Conservation (phyloP, 64 coral and sea anemone genomes). For the Trachythela sp. region DNA sequence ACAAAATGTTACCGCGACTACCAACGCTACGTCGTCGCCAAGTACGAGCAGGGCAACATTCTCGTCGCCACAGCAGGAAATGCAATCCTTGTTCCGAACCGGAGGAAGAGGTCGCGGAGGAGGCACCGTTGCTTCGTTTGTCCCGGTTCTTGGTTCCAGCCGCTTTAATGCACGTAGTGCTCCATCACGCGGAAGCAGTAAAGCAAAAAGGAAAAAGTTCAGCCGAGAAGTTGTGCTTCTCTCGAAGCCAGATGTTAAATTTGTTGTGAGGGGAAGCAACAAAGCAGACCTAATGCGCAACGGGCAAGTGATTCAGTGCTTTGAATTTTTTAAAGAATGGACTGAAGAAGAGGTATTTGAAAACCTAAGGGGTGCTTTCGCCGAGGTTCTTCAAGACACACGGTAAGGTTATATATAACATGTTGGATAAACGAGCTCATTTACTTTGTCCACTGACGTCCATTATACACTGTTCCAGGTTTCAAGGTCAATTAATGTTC, state of each 20-base stretch:
- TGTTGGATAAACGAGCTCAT: no score
- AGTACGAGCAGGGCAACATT: background rate
- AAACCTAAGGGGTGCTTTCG: background rate
- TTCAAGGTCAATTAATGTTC: no score
- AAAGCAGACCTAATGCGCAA: background rate
- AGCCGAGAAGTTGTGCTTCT: background rate
- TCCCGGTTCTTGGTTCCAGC: background rate
- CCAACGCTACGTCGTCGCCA: background rate
- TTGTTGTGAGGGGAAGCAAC: background rate
- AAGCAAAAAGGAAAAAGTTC: background rate
- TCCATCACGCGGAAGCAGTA: background rate
- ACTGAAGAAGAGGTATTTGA: background rate
- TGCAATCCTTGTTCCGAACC: background rate
- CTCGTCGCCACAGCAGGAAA: background rate
- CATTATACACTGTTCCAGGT: no score
- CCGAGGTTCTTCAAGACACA: background rate
- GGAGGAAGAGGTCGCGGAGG: background rate
- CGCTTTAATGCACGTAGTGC: background rate
- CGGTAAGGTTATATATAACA: background rate
- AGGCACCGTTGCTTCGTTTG: background rate
- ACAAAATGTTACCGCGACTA: background rate
- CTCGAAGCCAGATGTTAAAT: background rate
- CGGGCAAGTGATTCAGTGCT: slow-evolving; percentile 1
- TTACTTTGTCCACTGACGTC: no score
- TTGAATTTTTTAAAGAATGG: background rate